These are phyloP conservation scores for Hypotaenidia philippensis DNA, from an alignment of 2,797 vertebrate genomes.

Conservation along the genomic window DNA sequence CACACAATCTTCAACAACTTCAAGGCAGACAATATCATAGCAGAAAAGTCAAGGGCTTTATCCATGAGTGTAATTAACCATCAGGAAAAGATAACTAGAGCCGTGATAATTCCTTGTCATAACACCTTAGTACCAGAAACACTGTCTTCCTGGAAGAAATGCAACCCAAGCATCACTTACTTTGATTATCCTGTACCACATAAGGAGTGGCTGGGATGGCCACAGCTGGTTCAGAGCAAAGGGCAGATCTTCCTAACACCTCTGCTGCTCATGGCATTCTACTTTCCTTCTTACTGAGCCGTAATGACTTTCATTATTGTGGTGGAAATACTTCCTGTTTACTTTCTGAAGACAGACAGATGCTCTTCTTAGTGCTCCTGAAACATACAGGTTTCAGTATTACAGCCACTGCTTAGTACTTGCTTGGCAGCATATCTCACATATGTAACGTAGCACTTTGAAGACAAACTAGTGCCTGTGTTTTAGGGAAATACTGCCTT, in stretches of 20 bases:
- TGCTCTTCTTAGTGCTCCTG: not conserved
- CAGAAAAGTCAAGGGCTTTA: not conserved
- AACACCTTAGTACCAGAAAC: not conserved
- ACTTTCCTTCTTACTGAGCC: not conserved
- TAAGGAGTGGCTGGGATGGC: not conserved
- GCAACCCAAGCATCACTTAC: not conserved
- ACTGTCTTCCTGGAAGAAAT: not conserved
- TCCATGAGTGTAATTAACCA: not conserved
- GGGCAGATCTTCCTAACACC: not conserved
- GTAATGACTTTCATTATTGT: not conserved
- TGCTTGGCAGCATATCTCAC: not conserved
- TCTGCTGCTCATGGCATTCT: not conserved
- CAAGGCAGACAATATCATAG: not conserved
- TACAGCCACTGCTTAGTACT: not conserved
- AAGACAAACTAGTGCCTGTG: not conserved
- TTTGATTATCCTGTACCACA: not conserved
- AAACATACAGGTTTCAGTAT: not conserved
- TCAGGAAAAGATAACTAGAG: not conserved
- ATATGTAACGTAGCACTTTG: not conserved
- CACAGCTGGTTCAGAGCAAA: not conserved
- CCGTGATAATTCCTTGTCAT: not conserved
- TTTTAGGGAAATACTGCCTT: not conserved
- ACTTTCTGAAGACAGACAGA: not conserved
- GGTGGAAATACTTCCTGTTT: not conserved
- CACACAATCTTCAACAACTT: not conserved